Evolutionary conservation across 2,113 vertebrate species (phyloP).

Genomic region (Myanophis thanlyinensis): DNA sequence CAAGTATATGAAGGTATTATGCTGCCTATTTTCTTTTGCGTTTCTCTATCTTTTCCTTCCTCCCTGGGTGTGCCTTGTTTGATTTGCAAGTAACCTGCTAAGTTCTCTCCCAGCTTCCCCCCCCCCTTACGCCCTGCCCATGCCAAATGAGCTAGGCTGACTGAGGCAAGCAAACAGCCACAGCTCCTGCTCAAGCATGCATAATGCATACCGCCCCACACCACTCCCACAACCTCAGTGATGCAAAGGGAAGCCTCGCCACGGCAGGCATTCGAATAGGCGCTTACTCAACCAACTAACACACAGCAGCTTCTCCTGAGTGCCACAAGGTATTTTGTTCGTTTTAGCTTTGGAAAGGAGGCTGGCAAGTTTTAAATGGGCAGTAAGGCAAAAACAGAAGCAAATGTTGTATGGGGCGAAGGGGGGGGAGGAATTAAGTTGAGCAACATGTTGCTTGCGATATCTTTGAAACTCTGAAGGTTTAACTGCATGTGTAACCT

Average conservation of each 20-base stretch:
- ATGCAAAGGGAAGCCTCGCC: constrained; percentile 16
- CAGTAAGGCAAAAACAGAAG: not conserved
- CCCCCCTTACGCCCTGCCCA: constrained; percentile 62
- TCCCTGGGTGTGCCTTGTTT: constrained; percentile 58
- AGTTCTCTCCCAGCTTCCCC: not conserved
- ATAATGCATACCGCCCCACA: constrained; percentile 36
- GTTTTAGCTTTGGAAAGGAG: not conserved
- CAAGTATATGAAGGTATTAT: not conserved
- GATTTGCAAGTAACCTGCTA: constrained; percentile 63
- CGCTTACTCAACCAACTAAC: not conserved
- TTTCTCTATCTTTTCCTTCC: not conserved
- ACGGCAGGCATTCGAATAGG: not conserved
- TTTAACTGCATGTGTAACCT: constrained; percentile 35
- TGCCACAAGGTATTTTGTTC: not conserved
- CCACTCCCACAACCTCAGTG: constrained; percentile 36
- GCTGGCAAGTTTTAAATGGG: not conserved
- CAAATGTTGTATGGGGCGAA: too few species aligned
- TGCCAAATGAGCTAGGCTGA: constrained; percentile 55
- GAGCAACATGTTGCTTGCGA: constrained; percentile 21
- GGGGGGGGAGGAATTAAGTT: not conserved
- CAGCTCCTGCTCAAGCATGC: constrained; percentile 61
- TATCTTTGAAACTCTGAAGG: not conserved
- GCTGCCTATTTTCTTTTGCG: constrained; percentile 35
- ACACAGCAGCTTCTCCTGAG: not conserved
- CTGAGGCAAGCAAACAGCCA: constrained; percentile 54